Conservation (phyloP, 2,113 vertebrate species). For the Chamaea fasciata region DNA sequence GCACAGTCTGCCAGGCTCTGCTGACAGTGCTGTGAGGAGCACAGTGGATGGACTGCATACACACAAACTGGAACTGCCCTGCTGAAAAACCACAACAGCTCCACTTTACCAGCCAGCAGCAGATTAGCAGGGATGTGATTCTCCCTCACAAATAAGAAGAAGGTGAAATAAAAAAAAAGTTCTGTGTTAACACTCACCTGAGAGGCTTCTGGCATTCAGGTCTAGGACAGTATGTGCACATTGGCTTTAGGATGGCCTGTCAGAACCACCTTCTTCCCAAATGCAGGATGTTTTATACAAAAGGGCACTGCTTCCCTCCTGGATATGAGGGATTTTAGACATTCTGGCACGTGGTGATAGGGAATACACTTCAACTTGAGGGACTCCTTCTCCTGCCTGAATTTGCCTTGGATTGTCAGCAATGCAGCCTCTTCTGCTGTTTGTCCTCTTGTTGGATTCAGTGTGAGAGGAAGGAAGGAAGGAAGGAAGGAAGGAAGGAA, state of each 20-base stretch:
- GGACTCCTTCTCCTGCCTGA: background rate
- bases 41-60: background rate
- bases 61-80: background rate
- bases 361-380: background rate
- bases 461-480: background rate
- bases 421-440: background rate
- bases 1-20: background rate
- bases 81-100: background rate
- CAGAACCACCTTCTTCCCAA: background rate
- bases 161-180: background rate
- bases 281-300: background rate
- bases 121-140: background rate
- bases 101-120: background rate
- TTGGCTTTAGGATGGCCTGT: background rate
- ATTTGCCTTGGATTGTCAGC: background rate
- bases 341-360: background rate
- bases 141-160: background rate
- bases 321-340: background rate
- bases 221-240: fast-evolving
- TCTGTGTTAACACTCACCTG: background rate
- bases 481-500: background rate
- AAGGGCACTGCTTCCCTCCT: background rate
- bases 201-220: background rate
- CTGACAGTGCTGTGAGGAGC: background rate
- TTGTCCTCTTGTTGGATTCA: background rate